Evolutionary conservation across 2,797 vertebrate genomes (phyloP).

Genomic region (Parauchenoglanis ngamensis): DNA sequence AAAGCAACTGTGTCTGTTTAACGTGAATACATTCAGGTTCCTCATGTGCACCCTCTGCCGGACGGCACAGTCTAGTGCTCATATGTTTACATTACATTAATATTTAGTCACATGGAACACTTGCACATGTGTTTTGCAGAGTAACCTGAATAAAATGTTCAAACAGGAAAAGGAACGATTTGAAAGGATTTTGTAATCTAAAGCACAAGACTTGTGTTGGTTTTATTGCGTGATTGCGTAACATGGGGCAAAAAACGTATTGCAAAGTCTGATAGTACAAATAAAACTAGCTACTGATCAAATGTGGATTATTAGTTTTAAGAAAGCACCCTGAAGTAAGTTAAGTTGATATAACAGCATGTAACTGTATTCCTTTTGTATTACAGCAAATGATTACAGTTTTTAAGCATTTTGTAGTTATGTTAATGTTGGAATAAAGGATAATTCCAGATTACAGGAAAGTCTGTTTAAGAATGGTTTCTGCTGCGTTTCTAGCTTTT

Average conservation of each 20-base stretch:
- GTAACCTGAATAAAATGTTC: not conserved
- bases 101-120: not conserved
- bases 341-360: not conserved
- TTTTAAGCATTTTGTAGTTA: not conserved
- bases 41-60: not conserved
- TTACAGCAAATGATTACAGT: not conserved
- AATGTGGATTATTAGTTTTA: not conserved
- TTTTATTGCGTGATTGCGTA: not conserved
- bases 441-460: not conserved
- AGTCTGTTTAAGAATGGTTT: not conserved
- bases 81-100: not conserved
- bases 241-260: not conserved
- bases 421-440: not conserved
- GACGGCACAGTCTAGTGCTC: not conserved
- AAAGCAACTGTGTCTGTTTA: not conserved
- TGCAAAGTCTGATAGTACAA: not conserved
- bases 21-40: not conserved
- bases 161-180: not conserved
- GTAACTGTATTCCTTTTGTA: not conserved
- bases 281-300: not conserved
- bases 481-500: conserved; percentile 75
- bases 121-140: not conserved
- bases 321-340: not conserved
- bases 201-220: not conserved
- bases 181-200: not conserved